phyloP scores from a whole-genome alignment of 2,888 invertebrate species.

The Yponomeuta malinellus region DNA sequence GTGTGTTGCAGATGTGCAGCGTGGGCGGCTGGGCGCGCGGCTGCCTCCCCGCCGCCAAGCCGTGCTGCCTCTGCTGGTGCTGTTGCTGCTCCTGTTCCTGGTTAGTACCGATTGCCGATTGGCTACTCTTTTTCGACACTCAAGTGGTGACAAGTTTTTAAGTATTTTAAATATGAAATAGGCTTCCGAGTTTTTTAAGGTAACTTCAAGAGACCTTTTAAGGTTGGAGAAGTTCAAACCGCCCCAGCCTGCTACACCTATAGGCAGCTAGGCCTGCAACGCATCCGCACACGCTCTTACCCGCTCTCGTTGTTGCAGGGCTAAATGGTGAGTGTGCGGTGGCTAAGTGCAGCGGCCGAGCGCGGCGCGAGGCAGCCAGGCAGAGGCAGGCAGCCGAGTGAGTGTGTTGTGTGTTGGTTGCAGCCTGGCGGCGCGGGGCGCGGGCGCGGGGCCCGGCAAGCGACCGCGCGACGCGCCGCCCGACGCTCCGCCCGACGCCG shows the following conservation, averaged over 20 bases:
- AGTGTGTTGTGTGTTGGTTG: constrained; percentile 30
- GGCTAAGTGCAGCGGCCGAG: not conserved
- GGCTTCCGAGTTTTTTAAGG: too few species aligned
- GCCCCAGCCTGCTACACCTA: too few species aligned
- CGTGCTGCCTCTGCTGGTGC: constrained; percentile 79
- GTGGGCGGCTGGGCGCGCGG: constrained; percentile 71
- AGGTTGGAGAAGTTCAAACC: too few species aligned
- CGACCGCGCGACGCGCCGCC: constrained; percentile 1
- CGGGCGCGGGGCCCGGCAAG: constrained; percentile 74
- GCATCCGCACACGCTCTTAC: not conserved
- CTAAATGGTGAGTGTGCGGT: constrained; percentile 53
- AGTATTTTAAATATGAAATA: too few species aligned
- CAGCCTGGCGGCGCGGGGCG: constrained; percentile 83
- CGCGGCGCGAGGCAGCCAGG: not conserved
- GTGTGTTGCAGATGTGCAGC: constrained; percentile 63
- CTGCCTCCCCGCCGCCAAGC: constrained; percentile 75
- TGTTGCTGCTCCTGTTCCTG: constrained; percentile 77
- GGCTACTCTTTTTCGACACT: not conserved
- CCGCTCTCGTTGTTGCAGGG: constrained; percentile 48
- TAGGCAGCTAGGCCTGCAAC: too few species aligned
- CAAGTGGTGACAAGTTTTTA: too few species aligned
- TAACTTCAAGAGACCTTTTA: too few species aligned
- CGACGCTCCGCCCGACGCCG: constrained; percentile 1
- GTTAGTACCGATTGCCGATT: constrained; percentile 39
- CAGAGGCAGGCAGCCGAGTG: not conserved